Percentiles rank a stretch among this genome's conserved stretches.
phyloP scores from a whole-genome alignment of 2,113 vertebrate genomes.

The Illadopsis cleaveri region DNA sequence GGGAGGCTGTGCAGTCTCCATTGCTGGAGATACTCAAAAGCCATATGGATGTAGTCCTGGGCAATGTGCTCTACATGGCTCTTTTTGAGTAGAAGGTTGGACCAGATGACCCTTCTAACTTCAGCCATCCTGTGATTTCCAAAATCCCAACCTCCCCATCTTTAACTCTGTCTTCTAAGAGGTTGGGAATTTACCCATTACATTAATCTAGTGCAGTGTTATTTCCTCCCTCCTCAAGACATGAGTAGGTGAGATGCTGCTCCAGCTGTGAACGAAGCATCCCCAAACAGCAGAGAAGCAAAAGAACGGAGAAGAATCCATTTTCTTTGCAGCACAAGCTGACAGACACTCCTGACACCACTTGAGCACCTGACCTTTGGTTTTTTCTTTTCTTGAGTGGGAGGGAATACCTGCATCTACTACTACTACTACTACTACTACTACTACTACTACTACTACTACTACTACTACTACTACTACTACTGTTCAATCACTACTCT shows the following conservation, averaged over 20 bases:
- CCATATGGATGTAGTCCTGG: background rate
- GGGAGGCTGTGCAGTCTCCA: background rate
- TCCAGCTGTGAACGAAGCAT: background rate
- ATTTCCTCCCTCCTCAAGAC: background rate
- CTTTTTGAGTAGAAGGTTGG: background rate
- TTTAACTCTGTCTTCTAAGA: background rate
- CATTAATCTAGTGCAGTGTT: background rate
- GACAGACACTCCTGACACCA: background rate
- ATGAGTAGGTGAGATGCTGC: background rate
- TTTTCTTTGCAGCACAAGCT: background rate
- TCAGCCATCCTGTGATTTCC: background rate
- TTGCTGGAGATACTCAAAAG: background rate
- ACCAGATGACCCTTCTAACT: background rate
- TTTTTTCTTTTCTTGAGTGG: background rate
- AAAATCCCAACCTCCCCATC: background rate
- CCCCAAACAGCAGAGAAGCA: background rate
- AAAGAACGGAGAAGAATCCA: background rate
- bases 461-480: no score
- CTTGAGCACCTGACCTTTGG: background rate
- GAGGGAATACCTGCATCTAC: background rate
- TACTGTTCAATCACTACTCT: no score
- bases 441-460: no score
- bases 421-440: no score
- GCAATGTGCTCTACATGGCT: rapidly evolving
- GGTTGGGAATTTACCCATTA: background rate